Evolutionary conservation across 2,113 vertebrate species (phyloP), one percentile per base, ranked within the genome.

Genomic region (Sebastes fasciatus): DNA sequence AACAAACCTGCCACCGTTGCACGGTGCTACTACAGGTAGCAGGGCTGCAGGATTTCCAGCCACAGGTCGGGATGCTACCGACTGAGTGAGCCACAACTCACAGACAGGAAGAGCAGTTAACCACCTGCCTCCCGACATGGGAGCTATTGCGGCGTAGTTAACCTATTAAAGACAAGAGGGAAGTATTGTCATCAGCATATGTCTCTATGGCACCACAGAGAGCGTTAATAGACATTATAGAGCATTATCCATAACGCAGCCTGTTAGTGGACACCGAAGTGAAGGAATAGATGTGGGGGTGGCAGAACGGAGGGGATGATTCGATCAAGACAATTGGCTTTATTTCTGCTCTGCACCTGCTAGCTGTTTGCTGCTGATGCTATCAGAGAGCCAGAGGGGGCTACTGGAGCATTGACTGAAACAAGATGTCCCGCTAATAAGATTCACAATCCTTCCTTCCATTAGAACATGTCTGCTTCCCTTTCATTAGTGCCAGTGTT

Each of bases 391-490:
- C 89, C 89, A 62, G 74, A 78, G 85, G 82, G 83, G 34, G 64
- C 78, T 68, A 2, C 66, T 75, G 77, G 54, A 78, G 77, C 79
- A 83, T 14, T 87, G 88, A 89, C 81, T 88, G 82, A 87, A 92
- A 93, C 89, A 93, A 90, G 89, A 94, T 88, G 85, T 82, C 83
- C 74, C 6, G n/a, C 82, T 91, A 90, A 93, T 91, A 89, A 90
- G 91, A 91, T 92, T 89, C 79, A 79, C 63, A 83, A 66, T 78
- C 83, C 76, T 86, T 84, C 46, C 86, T 79, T 89, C 82, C 85
- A 91, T 92, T 92, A 87, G 68, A 84, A 74, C 74, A 67, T 83
- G 79, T 84, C 91, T 89, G 76, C 85, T 88, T 83, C 68, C 48
- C 51, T 72, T 63, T 75, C 74, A 66, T 84, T 90, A 87, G 74